Evolutionary conservation across 2,797 vertebrate species (phyloP).

Genomic region (Melopsittacus undulatus): DNA sequence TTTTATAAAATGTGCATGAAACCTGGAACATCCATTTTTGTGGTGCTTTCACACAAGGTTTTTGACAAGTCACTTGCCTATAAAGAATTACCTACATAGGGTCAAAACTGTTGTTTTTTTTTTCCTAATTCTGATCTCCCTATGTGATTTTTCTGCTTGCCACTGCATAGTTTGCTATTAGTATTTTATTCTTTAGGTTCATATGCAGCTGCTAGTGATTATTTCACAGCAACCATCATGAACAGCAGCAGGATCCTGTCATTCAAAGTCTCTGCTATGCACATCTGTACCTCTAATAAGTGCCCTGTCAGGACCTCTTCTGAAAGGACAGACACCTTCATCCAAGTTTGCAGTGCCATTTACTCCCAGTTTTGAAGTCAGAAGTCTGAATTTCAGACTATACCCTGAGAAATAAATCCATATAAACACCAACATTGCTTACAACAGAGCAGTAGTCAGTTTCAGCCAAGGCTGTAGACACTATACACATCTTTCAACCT

Average conservation of each 20-base stretch:
- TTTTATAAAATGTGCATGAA: fast-evolving
- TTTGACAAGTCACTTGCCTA: not conserved
- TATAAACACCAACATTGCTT: not conserved
- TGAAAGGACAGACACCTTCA: not conserved
- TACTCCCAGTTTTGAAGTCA: not conserved
- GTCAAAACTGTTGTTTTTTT: not conserved
- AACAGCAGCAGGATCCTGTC: not conserved
- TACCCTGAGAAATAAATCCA: not conserved
- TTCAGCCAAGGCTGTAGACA: not conserved
- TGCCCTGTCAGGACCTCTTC: not conserved
- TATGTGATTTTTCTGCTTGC: not conserved
- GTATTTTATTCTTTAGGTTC: not conserved
- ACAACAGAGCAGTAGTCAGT: not conserved
- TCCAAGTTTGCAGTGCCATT: not conserved
- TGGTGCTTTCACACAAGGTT: not conserved
- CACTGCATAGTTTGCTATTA: not conserved
- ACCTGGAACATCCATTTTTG: not conserved
- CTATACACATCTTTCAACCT: not conserved
- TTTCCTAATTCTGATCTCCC: not conserved
- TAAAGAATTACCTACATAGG: not conserved
- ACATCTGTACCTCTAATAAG: not conserved
- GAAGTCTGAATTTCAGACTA: not conserved
- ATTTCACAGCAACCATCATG: not conserved
- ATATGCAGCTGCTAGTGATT: not conserved
- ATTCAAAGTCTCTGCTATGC: not conserved